Base-by-base conservation (phyloP, 2,113 vertebrate genomes). In the Triplophysa tibetana region DNA sequence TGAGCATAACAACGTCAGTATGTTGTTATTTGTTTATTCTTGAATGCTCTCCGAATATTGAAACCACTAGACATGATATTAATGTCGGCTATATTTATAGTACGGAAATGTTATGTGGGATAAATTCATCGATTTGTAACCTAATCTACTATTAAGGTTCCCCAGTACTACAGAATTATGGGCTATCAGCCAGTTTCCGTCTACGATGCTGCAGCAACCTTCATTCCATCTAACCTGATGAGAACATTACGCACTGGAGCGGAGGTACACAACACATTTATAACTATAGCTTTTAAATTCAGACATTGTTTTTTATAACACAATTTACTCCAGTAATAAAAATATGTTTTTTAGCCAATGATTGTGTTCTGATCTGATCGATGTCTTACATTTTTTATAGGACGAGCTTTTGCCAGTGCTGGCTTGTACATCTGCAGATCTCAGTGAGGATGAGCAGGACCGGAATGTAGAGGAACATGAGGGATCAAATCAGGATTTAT, bases 161-260 rank as follows among this genome's bases (percentile, higher is more conserved):
- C 95, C 77, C 95, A 94, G 74, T 89, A 90, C 73, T 95, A 90
- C 81, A 92, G 79, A 75, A 82, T 94, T 23, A 96, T 93, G 92
- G 89, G 89, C 5, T 98, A 97, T 85, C 79, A 87, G 56, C 89
- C 91, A 0, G 85, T 95, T 21, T 93, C 89, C 41, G 69, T 90
- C 12, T 91, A 90, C 61, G 86, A 89, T 5, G 87, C 90, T 4
- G 92, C 92, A 10, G 87, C 81, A 29, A 92, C 86, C 79, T 95
- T 93, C 60, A 89, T 85, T 72, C 85, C 92, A 63, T 73, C 48
- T 1, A 87, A 89, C 50, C 83, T 93, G 83, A 79, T 88, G 50
- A 88, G 91, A 69, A 81, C 89, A 0, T 93, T 97, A 82, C 94
- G 91, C 70, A 88, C 89, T 24, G 94, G 91, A 86, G 89, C 94